These are phyloP conservation scores for Chymomyza procnemis DNA, from an alignment of 2,888 invertebrate genomes.

Conservation along the genomic window DNA sequence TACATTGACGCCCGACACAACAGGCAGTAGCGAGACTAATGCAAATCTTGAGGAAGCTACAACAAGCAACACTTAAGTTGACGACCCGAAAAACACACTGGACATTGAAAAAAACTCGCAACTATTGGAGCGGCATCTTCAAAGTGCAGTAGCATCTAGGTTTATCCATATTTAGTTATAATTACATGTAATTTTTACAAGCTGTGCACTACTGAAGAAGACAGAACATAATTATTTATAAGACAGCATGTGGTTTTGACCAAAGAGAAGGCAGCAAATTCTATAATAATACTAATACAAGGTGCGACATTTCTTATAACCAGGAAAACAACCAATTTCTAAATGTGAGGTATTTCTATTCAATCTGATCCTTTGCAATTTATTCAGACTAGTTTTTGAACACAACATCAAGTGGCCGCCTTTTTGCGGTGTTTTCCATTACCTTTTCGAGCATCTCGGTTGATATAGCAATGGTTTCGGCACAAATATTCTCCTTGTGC, in stretches of 20 bases:
- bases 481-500: too few species aligned
- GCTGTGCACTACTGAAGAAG: constrained; percentile 50
- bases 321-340: too few species aligned
- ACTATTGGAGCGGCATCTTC: constrained; percentile 72
- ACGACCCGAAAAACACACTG: background rate
- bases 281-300: constrained; percentile 12
- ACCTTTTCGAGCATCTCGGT: too few species aligned
- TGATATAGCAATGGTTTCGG: too few species aligned
- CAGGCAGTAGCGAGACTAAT: constrained; percentile 5
- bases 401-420: too few species aligned
- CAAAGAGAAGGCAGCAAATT: constrained; percentile 21
- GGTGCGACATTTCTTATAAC: too few species aligned
- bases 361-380: too few species aligned
- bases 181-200: constrained; percentile 59
- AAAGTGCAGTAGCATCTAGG: constrained; percentile 70
- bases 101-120: constrained; percentile 51
- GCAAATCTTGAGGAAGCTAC: background rate
- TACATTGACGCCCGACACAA: background rate
- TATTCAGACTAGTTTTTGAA: too few species aligned
- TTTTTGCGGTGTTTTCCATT: too few species aligned
- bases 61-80: background rate
- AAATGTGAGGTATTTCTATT: too few species aligned
- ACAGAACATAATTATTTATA: constrained; percentile 40
- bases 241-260: constrained; percentile 19
- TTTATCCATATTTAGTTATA: constrained; percentile 59